These are phyloP conservation scores for Drosophila pullipes DNA, from an alignment of 2,888 invertebrate species.

Conservation along the genomic window DNA sequence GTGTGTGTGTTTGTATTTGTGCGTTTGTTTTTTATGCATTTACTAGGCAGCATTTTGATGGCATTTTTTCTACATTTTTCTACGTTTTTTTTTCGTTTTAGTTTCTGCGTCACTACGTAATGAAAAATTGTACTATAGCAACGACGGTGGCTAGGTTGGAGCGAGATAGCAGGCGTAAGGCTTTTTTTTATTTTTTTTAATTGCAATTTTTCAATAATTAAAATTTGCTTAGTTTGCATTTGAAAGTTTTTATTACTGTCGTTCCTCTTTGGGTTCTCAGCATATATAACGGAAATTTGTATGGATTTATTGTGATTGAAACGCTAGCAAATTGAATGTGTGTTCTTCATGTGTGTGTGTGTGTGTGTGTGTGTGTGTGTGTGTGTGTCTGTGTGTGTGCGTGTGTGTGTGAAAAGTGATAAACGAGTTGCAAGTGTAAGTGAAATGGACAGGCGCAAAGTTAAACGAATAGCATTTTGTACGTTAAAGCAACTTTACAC, in stretches of 20 bases:
- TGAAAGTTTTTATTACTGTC: slow-evolving; percentile 76
- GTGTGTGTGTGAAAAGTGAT: slow-evolving; percentile 40
- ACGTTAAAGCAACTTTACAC: slow-evolving; percentile 19
- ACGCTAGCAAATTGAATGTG: slow-evolving; percentile 73
- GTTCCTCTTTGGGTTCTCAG: slow-evolving; percentile 54
- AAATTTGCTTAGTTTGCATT: slow-evolving; percentile 82
- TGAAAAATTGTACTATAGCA: slow-evolving; percentile 51
- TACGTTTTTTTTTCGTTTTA: slow-evolving; percentile 33
- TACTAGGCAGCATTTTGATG: slow-evolving; percentile 76
- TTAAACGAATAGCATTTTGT: slow-evolving; percentile 39
- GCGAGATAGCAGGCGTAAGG: slow-evolving; percentile 34
- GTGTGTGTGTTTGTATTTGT: slow-evolving; percentile 49
- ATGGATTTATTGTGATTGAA: slow-evolving; percentile 80
- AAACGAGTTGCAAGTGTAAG: slow-evolving; percentile 46
- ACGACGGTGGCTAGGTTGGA: slow-evolving; percentile 30
- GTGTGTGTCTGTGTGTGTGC: neutral
- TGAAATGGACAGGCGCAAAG: slow-evolving; percentile 43
- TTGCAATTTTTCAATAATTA: slow-evolving; percentile 83
- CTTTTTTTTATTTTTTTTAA: slow-evolving; percentile 70
- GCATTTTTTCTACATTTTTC: slow-evolving; percentile 62
- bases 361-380: slow-evolving; percentile 7
- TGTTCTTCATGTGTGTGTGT: neutral
- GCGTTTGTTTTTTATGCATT: slow-evolving; percentile 74
- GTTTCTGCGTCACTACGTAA: slow-evolving; percentile 59
- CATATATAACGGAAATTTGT: slow-evolving; percentile 74